Conservation (phyloP, 2,888 invertebrate genomes). For the Campoplex nolae region DNA sequence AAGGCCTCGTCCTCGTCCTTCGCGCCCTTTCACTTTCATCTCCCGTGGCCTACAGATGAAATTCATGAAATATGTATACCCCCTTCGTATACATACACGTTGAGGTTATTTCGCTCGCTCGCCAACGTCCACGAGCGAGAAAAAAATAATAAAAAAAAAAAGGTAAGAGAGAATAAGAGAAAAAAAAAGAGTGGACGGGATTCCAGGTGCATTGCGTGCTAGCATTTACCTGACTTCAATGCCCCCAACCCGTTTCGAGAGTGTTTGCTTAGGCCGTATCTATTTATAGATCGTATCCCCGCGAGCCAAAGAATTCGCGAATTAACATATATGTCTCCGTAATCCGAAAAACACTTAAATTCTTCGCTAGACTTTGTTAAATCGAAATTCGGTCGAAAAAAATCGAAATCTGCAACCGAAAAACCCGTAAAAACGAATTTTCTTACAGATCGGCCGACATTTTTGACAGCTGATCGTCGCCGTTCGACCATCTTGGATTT, state of each 20-base stretch:
- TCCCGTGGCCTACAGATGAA: slow-evolving; percentile 65
- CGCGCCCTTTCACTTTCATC: slow-evolving; percentile 70
- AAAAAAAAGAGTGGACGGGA: slow-evolving; percentile 37
- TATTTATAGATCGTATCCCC: slow-evolving; percentile 56
- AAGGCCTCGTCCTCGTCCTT: slow-evolving; percentile 66
- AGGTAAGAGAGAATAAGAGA: slow-evolving; percentile 40
- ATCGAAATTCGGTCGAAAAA: neutral
- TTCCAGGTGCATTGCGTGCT: slow-evolving; percentile 55
- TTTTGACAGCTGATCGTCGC: no score
- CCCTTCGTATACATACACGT: neutral
- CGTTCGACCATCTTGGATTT: no score
- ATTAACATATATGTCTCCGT: neutral
- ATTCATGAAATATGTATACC: slow-evolving; percentile 58
- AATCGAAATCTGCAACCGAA: neutral
- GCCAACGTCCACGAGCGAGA: slow-evolving; percentile 17
- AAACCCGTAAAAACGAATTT: neutral
- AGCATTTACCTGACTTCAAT: slow-evolving; percentile 50
- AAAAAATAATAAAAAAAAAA: neutral
- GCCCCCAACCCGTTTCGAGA: slow-evolving; percentile 55
- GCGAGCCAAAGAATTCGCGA: slow-evolving; percentile 34
- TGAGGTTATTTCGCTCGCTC: slow-evolving; percentile 39
- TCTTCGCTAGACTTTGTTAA: no score
- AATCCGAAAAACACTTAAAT: neutral
- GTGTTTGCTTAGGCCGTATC: slow-evolving; percentile 49
- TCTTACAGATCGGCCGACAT: no score